These are phyloP conservation scores for Forbesichthys papilliferus DNA, from an alignment of 2,113 vertebrate species.

Conservation along the genomic window DNA sequence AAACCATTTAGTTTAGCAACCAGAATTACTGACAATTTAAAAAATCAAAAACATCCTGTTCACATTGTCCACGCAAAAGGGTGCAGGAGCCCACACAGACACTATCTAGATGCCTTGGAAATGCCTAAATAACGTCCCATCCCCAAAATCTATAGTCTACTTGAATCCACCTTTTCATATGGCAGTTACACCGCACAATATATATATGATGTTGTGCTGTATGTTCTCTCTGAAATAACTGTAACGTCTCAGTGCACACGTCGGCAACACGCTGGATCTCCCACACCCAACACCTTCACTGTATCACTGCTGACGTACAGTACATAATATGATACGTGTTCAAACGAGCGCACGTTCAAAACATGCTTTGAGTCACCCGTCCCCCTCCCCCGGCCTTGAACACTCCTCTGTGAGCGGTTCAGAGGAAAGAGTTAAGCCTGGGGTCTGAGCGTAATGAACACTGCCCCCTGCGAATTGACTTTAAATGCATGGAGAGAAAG, in stretches of 20 bases:
- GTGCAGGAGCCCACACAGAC: too few species aligned
- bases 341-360: slow-evolving; percentile 21
- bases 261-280: background rate
- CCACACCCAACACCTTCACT: background rate
- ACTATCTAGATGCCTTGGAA: too few species aligned
- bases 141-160: too few species aligned
- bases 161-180: background rate
- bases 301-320: slow-evolving; percentile 6
- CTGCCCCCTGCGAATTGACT: slow-evolving; percentile 60
- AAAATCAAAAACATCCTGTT: background rate
- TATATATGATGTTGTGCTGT: background rate
- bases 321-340: slow-evolving; percentile 27
- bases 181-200: slow-evolving; percentile 3
- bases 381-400: slow-evolving; percentile 11
- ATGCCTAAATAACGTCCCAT: too few species aligned
- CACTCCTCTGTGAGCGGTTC: slow-evolving; percentile 33
- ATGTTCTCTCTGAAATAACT: slow-evolving; percentile 14
- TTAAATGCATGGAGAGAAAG: slow-evolving; percentile 58
- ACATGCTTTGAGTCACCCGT: background rate
- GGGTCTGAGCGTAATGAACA: slow-evolving; percentile 57
- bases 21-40: background rate
- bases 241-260: slow-evolving; percentile 8
- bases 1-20: background rate
- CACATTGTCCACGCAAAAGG: too few species aligned
- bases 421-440: slow-evolving; percentile 59